A percentile compares a stretch with the other conserved stretches of the same genome.
phyloP scores from a whole-genome alignment of 2,888 invertebrate genomes.

The Lasioglossum villosulum region DNA sequence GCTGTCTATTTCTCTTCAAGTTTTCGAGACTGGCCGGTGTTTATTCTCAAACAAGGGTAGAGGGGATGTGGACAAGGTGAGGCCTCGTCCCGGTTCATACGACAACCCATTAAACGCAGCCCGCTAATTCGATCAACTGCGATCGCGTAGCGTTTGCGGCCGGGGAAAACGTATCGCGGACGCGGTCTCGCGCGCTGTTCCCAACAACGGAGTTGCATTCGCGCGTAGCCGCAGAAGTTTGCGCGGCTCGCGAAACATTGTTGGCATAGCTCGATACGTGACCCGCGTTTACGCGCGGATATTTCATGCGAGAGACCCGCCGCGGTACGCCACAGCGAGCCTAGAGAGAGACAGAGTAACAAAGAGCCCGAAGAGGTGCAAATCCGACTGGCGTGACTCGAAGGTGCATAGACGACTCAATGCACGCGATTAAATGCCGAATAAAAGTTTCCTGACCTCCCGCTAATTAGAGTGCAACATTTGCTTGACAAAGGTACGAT shows the following conservation, averaged over 20 bases:
- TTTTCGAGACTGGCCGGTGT: neutral
- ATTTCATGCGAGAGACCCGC: slow-evolving; percentile 30
- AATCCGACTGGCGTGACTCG: slow-evolving; percentile 10
- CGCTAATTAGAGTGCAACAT: neutral
- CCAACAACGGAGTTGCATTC: slow-evolving; percentile 16
- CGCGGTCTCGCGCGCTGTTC: slow-evolving; percentile 2
- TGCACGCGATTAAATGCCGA: slow-evolving; percentile 37
- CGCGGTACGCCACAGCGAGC: slow-evolving; percentile 5
- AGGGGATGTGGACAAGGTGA: neutral
- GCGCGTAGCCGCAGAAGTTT: slow-evolving; percentile 27
- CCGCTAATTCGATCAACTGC: slow-evolving; percentile 23
- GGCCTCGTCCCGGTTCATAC: neutral
- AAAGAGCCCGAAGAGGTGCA: neutral
- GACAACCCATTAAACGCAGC: slow-evolving; percentile 2
- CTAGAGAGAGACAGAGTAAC: neutral
- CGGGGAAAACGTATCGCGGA: slow-evolving; percentile 12
- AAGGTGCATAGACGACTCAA: slow-evolving; percentile 50
- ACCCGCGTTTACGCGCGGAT: slow-evolving; percentile 38
- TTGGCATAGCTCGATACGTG: slow-evolving; percentile 38
- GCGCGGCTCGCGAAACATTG: slow-evolving; percentile 29
- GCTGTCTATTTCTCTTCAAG: neutral
- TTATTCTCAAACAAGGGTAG: neutral
- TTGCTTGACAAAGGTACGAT: neutral
- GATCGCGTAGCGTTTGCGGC: slow-evolving; percentile 16
- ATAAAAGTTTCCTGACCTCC: neutral